These are phyloP conservation scores for Drosophila sturtevanti DNA, from an alignment of 1,140 invertebrate species.

Conservation along the genomic window DNA sequence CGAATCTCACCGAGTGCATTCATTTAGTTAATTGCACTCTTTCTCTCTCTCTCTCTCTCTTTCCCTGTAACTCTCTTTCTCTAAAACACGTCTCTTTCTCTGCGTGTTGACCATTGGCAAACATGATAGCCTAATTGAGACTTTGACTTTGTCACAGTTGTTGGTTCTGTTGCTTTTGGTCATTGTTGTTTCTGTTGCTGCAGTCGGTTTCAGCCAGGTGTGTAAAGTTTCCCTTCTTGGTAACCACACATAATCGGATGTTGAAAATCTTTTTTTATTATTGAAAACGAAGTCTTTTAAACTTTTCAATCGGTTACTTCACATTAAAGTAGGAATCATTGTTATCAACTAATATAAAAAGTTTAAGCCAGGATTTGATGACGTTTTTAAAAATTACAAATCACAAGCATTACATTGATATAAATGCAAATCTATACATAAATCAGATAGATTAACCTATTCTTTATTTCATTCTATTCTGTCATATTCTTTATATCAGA, in stretches of 20 bases:
- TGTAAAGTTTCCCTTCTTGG: conserved; percentile 43
- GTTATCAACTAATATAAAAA: too few relatives aligned
- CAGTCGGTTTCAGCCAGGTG: conserved; percentile 39
- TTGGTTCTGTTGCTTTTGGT: conserved; percentile 26
- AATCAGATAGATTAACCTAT: too few relatives aligned
- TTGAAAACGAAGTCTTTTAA: not conserved
- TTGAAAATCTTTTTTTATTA: not conserved
- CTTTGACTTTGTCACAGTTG: conserved; percentile 77
- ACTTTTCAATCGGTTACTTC: too few relatives aligned
- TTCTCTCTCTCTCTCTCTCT: conserved; percentile 11
- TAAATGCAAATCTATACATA: too few relatives aligned
- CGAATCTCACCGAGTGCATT: conserved; percentile 37
- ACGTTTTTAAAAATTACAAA: too few relatives aligned
- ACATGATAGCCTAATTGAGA: conserved; percentile 78
- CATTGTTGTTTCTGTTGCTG: conserved; percentile 29
- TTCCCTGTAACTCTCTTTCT: conserved; percentile 3
- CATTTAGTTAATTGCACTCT: conserved; percentile 67
- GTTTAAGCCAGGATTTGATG: too few relatives aligned
- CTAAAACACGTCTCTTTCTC: not conserved
- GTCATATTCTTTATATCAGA: too few relatives aligned
- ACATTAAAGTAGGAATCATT: too few relatives aligned
- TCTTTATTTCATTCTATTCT: too few relatives aligned
- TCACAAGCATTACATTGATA: too few relatives aligned
- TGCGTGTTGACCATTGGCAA: conserved; percentile 27
- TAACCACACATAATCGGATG: conserved; percentile 27